Base-by-base conservation (phyloP, 2,888 invertebrate genomes). In the Odontomyia ornata region DNA sequence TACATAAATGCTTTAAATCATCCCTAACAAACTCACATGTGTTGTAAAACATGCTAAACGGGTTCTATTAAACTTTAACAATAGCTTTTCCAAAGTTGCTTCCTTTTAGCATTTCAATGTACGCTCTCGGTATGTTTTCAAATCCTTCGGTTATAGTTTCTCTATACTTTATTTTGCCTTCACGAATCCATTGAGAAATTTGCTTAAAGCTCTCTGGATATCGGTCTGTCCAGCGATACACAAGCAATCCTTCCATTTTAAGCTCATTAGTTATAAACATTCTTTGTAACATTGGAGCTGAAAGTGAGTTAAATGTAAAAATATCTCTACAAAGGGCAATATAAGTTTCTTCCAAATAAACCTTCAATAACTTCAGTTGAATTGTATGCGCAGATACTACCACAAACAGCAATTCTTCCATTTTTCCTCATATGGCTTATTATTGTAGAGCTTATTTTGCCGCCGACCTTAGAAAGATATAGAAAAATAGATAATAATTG, bases 101-200 rank as follows among this genome's bases (percentile, higher is more conserved):
- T 46, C 93, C 93, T 76, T 86, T 84, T 9, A 89, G 85, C 83
- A 93, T 88, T 15, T 90, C 91, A 75, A 90, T 87, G 78, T 93
- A 90, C 46, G 93, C 93, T 69, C 90, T 88, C 1, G 92, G 91
- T 89, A 92, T 91, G 81, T 92, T 92, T 80, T 93, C 92, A 85
- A 94, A 93, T 1, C 93, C 93, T 78, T 91, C 86, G 1, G 91
- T 92, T 1, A 91, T 83, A 64, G 92, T 92, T 85, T 94, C 94
- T 79, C 88, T 88, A 82, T 91, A 91, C 82, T 91, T 90, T 15
- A 94, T 82, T 85, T 93, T 93, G 56, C 93, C 93, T 87, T 91
- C 90, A 67, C 86, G 85, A 77, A 93, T 85, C 91, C 91, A 92
- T 77, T 88, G 84, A 15, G 89, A 82, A 84, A 93, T 91, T 80